Percentiles rank a stretch among this genome's conserved stretches.
Conservation (phyloP, 2,797 vertebrate genomes). For the Peromyscus attwateri region DNA sequence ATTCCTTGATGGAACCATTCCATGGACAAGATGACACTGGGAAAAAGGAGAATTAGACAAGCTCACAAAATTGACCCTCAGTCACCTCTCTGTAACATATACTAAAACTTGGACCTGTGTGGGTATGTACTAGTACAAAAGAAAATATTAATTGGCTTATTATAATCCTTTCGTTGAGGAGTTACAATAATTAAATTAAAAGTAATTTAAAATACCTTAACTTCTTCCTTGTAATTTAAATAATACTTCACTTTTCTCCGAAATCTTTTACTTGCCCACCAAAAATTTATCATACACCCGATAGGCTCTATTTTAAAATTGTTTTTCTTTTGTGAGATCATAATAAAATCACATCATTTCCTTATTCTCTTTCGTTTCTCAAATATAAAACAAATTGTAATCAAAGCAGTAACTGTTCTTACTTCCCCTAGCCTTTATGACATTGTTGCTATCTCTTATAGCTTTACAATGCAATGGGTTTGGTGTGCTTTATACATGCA, state of each 20-base stretch:
- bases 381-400: too few relatives aligned
- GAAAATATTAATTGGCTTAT: background rate
- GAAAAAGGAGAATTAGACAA: background rate
- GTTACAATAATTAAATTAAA: conserved; percentile 22
- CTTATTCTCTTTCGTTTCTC: background rate
- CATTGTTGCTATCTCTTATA: background rate
- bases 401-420: background rate
- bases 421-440: background rate
- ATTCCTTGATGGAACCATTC: background rate
- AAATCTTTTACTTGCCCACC: background rate
- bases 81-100: too few relatives aligned
- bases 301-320: background rate
- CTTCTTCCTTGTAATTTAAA: conserved; percentile 29
- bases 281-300: background rate
- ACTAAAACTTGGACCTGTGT: background rate
- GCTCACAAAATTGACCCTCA: background rate
- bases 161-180: conserved; percentile 8
- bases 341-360: background rate
- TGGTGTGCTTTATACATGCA: background rate
- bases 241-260: background rate
- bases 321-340: background rate
- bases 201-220: conserved; percentile 19
- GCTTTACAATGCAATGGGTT: background rate
- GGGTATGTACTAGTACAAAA: background rate
- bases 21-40: background rate